Evolutionary conservation across 2,888 invertebrate genomes (phyloP).

Genomic region (Eugnorisma glareosa): DNA sequence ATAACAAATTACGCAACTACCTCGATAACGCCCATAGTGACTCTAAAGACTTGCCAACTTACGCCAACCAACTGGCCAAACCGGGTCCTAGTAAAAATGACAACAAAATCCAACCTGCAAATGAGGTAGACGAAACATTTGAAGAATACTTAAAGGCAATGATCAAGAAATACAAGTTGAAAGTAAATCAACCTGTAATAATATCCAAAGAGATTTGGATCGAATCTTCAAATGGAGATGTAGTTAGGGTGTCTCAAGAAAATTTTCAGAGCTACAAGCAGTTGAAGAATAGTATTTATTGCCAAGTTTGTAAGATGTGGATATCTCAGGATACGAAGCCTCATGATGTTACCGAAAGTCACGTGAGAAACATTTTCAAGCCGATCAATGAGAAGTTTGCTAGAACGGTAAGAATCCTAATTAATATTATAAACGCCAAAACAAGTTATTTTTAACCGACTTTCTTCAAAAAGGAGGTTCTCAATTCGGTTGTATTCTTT

Average conservation of each 20-base stretch:
- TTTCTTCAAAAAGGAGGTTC: no score
- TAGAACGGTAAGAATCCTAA: conserved; percentile 33
- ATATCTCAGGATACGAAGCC: background rate
- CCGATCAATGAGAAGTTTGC: conserved; percentile 20
- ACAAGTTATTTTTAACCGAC: no score
- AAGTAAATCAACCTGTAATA: background rate
- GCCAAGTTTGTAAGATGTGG: conserved; percentile 34
- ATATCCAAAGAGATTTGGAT: conserved; percentile 15
- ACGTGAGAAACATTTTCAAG: conserved; percentile 26
- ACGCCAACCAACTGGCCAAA: background rate
- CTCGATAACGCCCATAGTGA: background rate
- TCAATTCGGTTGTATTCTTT: no score
- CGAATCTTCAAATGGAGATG: conserved; percentile 4
- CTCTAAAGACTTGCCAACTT: no score
- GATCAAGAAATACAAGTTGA: conserved; percentile 15
- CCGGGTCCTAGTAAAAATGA: background rate
- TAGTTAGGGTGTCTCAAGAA: conserved; percentile 1
- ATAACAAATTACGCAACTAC: accelerated
- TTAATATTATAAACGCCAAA: no score
- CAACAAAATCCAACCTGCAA: background rate
- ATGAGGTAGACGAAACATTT: background rate
- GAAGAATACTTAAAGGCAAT: conserved; percentile 30
- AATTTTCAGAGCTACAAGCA: conserved; percentile 35
- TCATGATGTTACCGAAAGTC: conserved; percentile 14
- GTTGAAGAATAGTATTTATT: background rate